phyloP scores from a whole-genome alignment of 1,140 invertebrate species.

The Meloidogyne exigua region DNA sequence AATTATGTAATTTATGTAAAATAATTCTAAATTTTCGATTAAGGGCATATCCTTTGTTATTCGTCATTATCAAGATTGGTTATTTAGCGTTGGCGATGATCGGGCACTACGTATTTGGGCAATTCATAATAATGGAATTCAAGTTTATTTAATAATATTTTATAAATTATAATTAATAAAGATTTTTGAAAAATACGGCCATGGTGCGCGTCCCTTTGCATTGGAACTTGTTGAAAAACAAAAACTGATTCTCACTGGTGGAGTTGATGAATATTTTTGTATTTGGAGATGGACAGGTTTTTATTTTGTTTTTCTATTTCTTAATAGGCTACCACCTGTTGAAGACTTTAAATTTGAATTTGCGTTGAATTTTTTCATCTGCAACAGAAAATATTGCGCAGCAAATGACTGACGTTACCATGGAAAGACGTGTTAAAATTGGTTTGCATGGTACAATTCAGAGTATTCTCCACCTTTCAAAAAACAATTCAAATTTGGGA shows the following conservation, averaged over 20 bases:
- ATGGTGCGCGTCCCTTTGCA: conserved; percentile 14
- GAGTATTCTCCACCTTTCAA: background rate
- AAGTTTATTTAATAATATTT: conserved; percentile 1
- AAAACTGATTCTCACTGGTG: conserved; percentile 2
- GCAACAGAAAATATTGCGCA: background rate
- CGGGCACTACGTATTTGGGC: conserved; percentile 19
- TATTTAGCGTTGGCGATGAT: conserved; percentile 21
- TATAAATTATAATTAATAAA: background rate
- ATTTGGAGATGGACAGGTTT: conserved; percentile 25
- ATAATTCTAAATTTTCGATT: background rate
- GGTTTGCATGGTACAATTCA: background rate
- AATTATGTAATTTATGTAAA: conserved; percentile 1
- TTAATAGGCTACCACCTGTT: background rate
- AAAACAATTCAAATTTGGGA: background rate
- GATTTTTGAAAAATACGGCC: conserved; percentile 12
- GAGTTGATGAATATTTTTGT: conserved; percentile 14
- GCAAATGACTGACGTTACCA: background rate
- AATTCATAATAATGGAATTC: background rate
- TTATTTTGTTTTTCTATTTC: background rate
- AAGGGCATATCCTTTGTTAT: conserved; percentile 22
- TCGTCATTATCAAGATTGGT: conserved; percentile 11
- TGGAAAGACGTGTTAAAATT: background rate
- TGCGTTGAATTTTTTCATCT: background rate
- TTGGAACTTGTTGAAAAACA: conserved; percentile 6
- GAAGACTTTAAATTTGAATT: background rate